A percentile compares a stretch with the other conserved stretches of the same genome.
Conservation (phyloP, 2,888 invertebrate species). For the Eupithecia abbreviata region DNA sequence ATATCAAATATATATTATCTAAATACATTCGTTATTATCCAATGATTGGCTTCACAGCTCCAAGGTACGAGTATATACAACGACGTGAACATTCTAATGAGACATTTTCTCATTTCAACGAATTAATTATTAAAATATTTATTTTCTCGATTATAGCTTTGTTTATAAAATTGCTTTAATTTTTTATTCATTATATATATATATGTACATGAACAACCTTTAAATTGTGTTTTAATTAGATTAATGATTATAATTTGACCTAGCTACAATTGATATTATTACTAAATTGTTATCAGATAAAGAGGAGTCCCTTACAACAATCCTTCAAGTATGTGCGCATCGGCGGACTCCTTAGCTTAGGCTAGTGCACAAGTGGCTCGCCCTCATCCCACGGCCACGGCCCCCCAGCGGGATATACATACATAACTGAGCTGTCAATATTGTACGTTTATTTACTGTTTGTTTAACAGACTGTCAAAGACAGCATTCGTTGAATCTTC, state of each 20-base stretch:
- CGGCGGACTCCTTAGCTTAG: neutral
- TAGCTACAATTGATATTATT: neutral
- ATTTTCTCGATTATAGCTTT: neutral
- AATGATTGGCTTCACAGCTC: slow-evolving; percentile 3
- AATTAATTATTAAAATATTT: neutral
- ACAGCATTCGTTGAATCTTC: neutral
- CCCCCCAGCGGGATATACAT: neutral
- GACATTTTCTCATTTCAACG: neutral
- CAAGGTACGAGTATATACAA: slow-evolving; percentile 11
- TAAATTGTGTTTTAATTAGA: neutral
- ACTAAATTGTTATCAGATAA: neutral
- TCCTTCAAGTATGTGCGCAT: slow-evolving; percentile 17
- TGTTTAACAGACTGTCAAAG: neutral
- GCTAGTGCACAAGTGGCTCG: neutral
- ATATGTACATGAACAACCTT: neutral
- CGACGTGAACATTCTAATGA: neutral
- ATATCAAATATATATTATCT: slow-evolving; percentile 23
- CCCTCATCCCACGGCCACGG: neutral
- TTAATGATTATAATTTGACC: neutral
- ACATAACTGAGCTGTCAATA: neutral
- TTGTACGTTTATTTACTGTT: neutral
- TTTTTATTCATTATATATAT: neutral
- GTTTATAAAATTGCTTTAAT: neutral
- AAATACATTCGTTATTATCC: slow-evolving; percentile 19
- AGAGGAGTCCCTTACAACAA: neutral